Evolutionary conservation across 2,888 invertebrate species (phyloP).

Genomic region (Zygogramma bicolorata): DNA sequence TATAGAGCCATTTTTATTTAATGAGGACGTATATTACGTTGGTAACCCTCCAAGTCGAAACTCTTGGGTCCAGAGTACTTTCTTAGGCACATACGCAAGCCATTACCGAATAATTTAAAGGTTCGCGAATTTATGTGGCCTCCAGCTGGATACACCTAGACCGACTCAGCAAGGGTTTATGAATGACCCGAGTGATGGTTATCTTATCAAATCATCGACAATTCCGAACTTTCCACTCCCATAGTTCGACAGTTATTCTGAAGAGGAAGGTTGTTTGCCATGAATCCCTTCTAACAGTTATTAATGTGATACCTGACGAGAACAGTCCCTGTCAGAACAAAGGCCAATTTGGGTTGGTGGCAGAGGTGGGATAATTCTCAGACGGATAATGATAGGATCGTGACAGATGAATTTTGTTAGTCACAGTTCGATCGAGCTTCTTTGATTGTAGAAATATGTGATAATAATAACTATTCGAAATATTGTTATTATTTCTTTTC

Average conservation of each 20-base stretch:
- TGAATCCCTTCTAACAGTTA: background rate
- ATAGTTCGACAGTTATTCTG: background rate
- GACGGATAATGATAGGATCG: too few species aligned
- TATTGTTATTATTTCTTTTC: too few species aligned
- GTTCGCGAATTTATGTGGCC: background rate
- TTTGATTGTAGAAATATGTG: too few species aligned
- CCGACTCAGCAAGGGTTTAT: background rate
- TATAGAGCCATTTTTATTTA: background rate
- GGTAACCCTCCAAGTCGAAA: background rate
- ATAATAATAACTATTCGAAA: too few species aligned
- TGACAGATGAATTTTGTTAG: too few species aligned
- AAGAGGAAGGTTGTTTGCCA: background rate
- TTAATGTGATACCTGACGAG: background rate
- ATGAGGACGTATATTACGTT: background rate
- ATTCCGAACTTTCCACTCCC: background rate
- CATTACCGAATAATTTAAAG: background rate
- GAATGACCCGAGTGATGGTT: background rate
- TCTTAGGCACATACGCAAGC: background rate
- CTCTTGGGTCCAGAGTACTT: background rate
- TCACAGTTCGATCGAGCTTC: too few species aligned
- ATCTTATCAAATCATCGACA: background rate
- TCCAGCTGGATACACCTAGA: background rate
- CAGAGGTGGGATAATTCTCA: too few species aligned
- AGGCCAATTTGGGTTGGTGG: too few species aligned
- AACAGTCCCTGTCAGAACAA: background rate